A percentile compares a stretch with the other conserved stretches of the same genome.
Conservation (phyloP, 1,140 invertebrate genomes). For the Pseudomyrmex gracilis region DNA sequence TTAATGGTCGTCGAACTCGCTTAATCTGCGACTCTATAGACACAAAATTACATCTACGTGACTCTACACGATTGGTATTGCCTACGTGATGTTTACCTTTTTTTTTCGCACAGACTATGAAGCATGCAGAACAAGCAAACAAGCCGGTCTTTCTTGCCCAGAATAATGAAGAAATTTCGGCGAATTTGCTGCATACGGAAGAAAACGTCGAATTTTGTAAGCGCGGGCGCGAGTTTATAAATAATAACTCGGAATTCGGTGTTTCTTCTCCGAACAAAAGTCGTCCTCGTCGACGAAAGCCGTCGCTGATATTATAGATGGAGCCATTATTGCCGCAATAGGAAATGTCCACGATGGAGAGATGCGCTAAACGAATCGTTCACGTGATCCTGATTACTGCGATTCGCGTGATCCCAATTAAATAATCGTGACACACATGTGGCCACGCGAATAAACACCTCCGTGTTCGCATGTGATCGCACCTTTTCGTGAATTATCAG, state of each 20-base stretch:
- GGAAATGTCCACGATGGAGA: not conserved
- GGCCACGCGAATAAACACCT: not conserved
- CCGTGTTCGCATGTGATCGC: not conserved
- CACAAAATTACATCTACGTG: conserved; percentile 51
- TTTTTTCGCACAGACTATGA: conserved; percentile 37
- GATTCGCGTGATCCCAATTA: conserved; percentile 16
- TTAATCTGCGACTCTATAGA: not conserved
- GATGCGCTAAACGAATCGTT: conserved; percentile 17
- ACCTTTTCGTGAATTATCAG: not conserved
- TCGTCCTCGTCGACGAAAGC: too few relatives aligned
- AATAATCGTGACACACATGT: conserved; percentile 13
- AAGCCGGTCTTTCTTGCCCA: conserved; percentile 22
- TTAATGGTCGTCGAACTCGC: conserved; percentile 20
- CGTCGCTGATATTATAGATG: not conserved
- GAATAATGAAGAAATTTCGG: conserved; percentile 51
- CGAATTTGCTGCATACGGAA: conserved; percentile 46
- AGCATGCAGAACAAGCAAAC: conserved; percentile 44
- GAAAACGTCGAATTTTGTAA: conserved; percentile 37
- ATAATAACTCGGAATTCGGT: not conserved
- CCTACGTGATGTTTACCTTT: conserved; percentile 54
- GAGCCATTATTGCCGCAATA: too few relatives aligned
- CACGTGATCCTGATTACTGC: conserved; percentile 14
- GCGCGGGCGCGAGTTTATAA: not conserved
- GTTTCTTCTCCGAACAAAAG: not conserved
- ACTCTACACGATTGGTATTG: conserved; percentile 48